phyloP scores from a whole-genome alignment of 2,113 vertebrate species.

The Bombycilla garrulus region DNA sequence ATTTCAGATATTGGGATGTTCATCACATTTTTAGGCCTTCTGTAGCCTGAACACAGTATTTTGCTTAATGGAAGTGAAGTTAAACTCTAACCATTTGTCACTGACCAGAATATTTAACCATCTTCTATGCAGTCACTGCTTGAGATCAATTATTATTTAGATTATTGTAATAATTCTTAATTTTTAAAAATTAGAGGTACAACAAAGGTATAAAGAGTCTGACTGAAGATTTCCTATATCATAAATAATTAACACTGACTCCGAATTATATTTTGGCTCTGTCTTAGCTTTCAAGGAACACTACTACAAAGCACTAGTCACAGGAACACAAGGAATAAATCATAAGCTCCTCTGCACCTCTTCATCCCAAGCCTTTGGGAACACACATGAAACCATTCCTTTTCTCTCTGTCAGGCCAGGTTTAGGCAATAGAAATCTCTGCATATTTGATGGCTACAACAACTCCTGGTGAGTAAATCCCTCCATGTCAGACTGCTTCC shows the following conservation, averaged over 20 bases:
- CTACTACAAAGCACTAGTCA: not conserved
- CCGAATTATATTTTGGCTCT: not conserved
- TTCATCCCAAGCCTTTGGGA: not conserved
- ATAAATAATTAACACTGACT: not conserved
- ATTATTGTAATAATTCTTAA: not conserved
- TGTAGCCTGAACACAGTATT: not conserved
- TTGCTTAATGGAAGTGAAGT: not conserved
- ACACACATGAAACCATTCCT: not conserved
- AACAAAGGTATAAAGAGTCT: not conserved
- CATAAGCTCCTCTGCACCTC: not conserved
- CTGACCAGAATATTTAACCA: not conserved
- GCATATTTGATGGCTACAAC: not conserved
- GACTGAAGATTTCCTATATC: not conserved
- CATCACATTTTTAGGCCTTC: not conserved
- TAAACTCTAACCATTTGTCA: not conserved
- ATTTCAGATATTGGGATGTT: not conserved
- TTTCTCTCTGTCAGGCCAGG: not conserved
- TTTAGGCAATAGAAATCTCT: not conserved
- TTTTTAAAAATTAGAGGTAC: not conserved
- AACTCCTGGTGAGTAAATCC: not conserved
- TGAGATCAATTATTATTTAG: not conserved
- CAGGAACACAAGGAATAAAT: not conserved
- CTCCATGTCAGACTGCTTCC: not conserved
- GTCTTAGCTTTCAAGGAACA: not conserved
- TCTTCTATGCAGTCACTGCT: not conserved